phyloP scores from a whole-genome alignment of 2,888 invertebrate genomes.

The Eupithecia subfuscata region DNA sequence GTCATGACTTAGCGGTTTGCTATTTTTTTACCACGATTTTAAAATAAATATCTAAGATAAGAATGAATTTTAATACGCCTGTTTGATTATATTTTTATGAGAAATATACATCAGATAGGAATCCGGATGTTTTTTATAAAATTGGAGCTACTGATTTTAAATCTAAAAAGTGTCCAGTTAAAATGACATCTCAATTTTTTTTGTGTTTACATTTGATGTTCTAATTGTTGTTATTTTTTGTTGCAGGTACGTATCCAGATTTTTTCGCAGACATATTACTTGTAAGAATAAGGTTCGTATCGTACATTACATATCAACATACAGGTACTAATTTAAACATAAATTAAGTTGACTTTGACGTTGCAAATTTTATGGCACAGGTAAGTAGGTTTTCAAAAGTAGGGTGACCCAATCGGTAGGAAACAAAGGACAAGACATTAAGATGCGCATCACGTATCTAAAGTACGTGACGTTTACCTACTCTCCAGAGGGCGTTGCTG shows the following conservation, averaged over 20 bases:
- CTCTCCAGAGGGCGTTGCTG: conserved; percentile 60
- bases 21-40: background rate
- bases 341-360: no score
- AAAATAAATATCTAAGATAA: background rate
- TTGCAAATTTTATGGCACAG: no score
- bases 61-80: background rate
- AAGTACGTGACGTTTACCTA: conserved; percentile 64
- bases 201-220: background rate
- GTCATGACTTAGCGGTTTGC: conserved; percentile 52
- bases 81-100: background rate
- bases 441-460: conserved; percentile 55
- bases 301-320: background rate
- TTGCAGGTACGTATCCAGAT: conserved; percentile 55
- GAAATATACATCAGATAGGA: background rate
- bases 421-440: conserved; percentile 44
- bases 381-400: background rate
- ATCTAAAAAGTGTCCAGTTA: background rate
- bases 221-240: conserved; percentile 28
- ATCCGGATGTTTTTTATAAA: background rate
- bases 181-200: conserved; percentile 16
- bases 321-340: background rate
- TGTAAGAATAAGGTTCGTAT: background rate
- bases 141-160: conserved; percentile 1
- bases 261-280: background rate
- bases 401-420: conserved; percentile 26